A percentile compares a stretch with the other conserved stretches of the same genome.
Evolutionary conservation across 2,888 invertebrate genomes (phyloP).

Genomic region (Prosopocoilus inquinatus): DNA sequence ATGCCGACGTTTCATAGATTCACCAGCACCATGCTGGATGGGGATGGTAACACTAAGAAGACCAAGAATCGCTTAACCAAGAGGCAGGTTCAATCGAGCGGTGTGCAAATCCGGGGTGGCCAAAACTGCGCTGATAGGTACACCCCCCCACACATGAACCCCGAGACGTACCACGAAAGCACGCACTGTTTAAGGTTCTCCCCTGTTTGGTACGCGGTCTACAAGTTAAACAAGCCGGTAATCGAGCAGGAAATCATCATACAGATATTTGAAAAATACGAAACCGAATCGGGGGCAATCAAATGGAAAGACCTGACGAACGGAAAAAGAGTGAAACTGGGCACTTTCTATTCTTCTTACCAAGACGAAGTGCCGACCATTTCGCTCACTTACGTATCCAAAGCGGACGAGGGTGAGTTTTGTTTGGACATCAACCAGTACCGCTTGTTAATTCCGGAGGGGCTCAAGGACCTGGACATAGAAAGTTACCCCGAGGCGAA

Average conservation of each 20-base stretch:
- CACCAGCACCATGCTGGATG: too few species aligned
- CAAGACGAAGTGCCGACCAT: constrained; percentile 37
- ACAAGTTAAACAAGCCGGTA: constrained; percentile 54
- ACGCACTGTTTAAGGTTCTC: constrained; percentile 56
- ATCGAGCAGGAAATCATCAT: constrained; percentile 52
- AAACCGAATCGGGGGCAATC: constrained; percentile 52
- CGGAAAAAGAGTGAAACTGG: constrained; percentile 53
- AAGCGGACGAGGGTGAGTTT: constrained; percentile 23
- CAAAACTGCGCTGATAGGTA: constrained; percentile 51
- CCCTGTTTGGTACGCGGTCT: constrained; percentile 55
- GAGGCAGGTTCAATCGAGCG: constrained; percentile 23
- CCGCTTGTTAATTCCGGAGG: constrained; percentile 48
- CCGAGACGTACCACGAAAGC: constrained; percentile 51
- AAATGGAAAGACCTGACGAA: constrained; percentile 61
- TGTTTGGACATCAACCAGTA: constrained; percentile 41
- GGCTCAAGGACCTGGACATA: constrained; percentile 24
- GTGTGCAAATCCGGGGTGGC: constrained; percentile 50
- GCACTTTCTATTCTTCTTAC: constrained; percentile 31
- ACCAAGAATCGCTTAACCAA: neutral
- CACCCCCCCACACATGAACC: constrained; percentile 45
- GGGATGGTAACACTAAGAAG: too few species aligned
- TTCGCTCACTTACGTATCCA: constrained; percentile 34
- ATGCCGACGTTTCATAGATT: too few species aligned
- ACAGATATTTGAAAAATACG: constrained; percentile 55
- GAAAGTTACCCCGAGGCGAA: constrained; percentile 39